Evolutionary conservation across 2,888 invertebrate genomes (phyloP), one percentile per base, ranked within the genome.

Genomic region (Cactoblastis cactorum): DNA sequence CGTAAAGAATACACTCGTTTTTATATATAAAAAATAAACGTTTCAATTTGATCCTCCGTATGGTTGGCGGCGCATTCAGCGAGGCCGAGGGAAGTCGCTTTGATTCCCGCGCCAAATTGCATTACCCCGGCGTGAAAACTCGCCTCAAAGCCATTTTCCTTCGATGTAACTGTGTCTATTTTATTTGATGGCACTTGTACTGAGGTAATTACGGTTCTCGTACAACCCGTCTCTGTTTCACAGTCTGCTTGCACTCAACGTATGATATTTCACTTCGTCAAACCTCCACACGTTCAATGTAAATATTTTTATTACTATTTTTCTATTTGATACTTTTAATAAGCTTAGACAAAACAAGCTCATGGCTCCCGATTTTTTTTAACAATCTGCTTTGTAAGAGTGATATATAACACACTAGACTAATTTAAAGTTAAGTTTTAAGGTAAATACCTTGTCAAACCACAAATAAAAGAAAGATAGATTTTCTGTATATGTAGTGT

Each of bases 41-140:
- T 38, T 38, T 38, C 38, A 38, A 38, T 38, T 38, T 18, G 11
- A 38, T 38, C 24, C 24, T 15, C 9, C 15, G 43, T 43, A 17
- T 17, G 15, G 17, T 28, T 43, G 2, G 11, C 28, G 15, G 43
- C 28, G 47, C 35, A 34, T 34, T 17, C 45, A 46, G 34, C 14
- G 35, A 35, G 37, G 59, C 51, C 58, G 54, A 58, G 58, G 49
- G 56, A 59, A 58, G 46, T 60, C 64, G 73, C 80, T 82, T 80
- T 83, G 80, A 81, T 71, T 77, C 74, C 67, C 77, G 67, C 65
- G 74, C 65, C 63, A 76, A 80, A 83, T 81, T 77, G 71, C 73
- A 78, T 80, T 84, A 77, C 75, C 70, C 73, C 71, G 69, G 69
- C 73, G 74, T 71, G 71, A 74, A 77, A 77, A 74, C 74, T 66